Base-by-base conservation (phyloP, 1,140 invertebrate genomes). In the Anadara kagoshimensis region DNA sequence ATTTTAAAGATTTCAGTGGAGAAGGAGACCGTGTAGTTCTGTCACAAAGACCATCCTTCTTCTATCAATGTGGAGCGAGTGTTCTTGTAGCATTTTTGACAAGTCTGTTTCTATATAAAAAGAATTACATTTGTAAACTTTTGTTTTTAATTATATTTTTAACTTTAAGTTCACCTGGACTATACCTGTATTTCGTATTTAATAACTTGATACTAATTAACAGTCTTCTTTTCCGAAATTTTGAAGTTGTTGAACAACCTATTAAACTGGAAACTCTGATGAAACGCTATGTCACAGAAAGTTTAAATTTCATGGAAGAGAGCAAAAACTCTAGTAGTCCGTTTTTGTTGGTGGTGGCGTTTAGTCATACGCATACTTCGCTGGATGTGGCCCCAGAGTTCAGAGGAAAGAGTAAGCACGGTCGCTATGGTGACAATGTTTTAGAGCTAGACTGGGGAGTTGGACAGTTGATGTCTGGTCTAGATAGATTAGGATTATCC, bases 401-500 rank as follows among this genome's bases (percentile, higher is more conserved):
- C 58, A 53, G 75, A 22, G 83, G 81, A 12, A 78, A 73, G 12
- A 82, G 75, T 16, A 59, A 73, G 62, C 78, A 85, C 56, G 86
- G 85, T n/a, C 71, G 69, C 5, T 91, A 90, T 80, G 90, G 90
- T 12, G 90, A 91, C 78, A 84, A 88, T 7, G 79, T 91, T 10
- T 74, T 80, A 69, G 90, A 91, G 76, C 58, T 91, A 24, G 90
- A 91, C 75, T 85, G 86, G 78, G 85, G 83, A 8, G 87, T 90
- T 61, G 90, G 89, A 0, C 68, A 82, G 49, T 88, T 91, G 20
- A 41, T 91, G 56, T 69, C 85, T 8, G 75, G 78, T 11, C 62
- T 91, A 18, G 74, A 79, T 1, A 47, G 76, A 22, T 66, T 80
- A 14, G 77, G 76, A 8, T 72, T 89, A 18, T 77, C 63, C 10